These are phyloP conservation scores for Ricordea florida DNA, from an alignment of 92 coral and sea anemone genomes.

Conservation along the genomic window DNA sequence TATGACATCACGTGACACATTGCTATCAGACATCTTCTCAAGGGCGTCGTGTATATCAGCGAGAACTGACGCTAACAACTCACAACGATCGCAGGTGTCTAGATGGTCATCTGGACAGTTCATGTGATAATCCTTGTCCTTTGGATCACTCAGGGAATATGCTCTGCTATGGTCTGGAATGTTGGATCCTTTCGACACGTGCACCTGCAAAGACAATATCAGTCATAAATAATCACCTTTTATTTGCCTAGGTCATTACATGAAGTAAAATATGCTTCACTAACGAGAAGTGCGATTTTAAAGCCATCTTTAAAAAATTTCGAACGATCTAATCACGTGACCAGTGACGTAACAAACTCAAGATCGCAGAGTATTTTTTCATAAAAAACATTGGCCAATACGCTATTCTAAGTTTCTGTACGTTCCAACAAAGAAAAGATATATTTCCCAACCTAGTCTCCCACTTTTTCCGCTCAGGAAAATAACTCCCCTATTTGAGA, in stretches of 20 bases:
- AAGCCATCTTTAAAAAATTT: too few relatives aligned
- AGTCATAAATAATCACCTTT: not conserved
- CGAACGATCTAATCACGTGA: too few relatives aligned
- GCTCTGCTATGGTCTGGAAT: constrained; percentile 68
- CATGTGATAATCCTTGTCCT: constrained; percentile 44
- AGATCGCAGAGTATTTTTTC: too few relatives aligned
- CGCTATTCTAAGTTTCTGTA: too few relatives aligned
- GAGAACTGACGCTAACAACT: constrained; percentile 12
- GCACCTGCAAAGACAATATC: constrained; percentile 43
- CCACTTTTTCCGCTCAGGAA: too few relatives aligned
- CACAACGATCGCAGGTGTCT: constrained; percentile 44
- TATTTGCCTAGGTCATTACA: not conserved
- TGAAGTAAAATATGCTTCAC: too few relatives aligned
- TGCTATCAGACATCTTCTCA: constrained; percentile 25
- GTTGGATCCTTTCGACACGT: constrained; percentile 47
- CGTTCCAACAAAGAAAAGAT: too few relatives aligned
- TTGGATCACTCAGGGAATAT: constrained; percentile 56
- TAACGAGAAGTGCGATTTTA: not conserved
- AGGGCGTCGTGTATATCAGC: constrained; percentile 44
- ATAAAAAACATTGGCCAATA: not conserved
- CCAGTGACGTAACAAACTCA: too few relatives aligned
- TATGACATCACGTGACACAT: too few relatives aligned
- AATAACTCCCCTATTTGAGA: too few relatives aligned
- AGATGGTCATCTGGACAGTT: constrained; percentile 48
- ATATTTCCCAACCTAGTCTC: too few relatives aligned